Base-by-base conservation (phyloP, 2,113 vertebrate species). In the Macaca nemestrina region DNA sequence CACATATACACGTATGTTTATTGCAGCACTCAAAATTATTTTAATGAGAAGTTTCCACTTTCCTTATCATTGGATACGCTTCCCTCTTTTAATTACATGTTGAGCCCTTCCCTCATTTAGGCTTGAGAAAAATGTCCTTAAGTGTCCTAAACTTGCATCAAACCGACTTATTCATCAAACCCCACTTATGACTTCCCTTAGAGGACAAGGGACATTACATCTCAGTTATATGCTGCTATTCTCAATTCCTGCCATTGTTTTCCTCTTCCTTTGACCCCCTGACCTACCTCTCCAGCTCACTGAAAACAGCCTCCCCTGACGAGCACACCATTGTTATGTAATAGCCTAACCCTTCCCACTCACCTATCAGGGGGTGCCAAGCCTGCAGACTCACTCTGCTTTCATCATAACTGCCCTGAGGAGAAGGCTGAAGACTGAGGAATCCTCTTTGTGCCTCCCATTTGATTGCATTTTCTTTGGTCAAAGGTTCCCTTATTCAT, bases 271-370 rank as follows among this genome's bases (percentile, higher is more conserved):
- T 30, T 22, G 27, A 2, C 6, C 8, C 3, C 27, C 10, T 12
- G 6, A 23, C 25, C 38, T 30, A 61, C 20, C 8, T 25, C 76
- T 20, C 38, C 27, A 78, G 40, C 12, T 38, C 17, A 12, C 57
- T 85, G 25, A 84, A 48, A 59, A 67, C 61, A 89, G 50, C 68
- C 20, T 85, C 40, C 75, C 38, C 8, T 45, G 30, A 67, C n/a
- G 92, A 88, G 76, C 55, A 59, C 40, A 68, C 43, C 95, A 93
- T 97, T 98, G 88, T 97, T 96, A 88, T 10, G 48, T 95, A 96
- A 96, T 25, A 93, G 61, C 4, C 45, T 27, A 23, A 9, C 6
- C 27, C 48, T 48, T 10, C 64, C 16, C 35, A 8, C 30, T 17
- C 68, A 52, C 6, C 61, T n/a, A 3, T 30, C 75, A 73, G 57